Conservation (phyloP, 2,888 invertebrate species). For the Stramonita haemastoma region DNA sequence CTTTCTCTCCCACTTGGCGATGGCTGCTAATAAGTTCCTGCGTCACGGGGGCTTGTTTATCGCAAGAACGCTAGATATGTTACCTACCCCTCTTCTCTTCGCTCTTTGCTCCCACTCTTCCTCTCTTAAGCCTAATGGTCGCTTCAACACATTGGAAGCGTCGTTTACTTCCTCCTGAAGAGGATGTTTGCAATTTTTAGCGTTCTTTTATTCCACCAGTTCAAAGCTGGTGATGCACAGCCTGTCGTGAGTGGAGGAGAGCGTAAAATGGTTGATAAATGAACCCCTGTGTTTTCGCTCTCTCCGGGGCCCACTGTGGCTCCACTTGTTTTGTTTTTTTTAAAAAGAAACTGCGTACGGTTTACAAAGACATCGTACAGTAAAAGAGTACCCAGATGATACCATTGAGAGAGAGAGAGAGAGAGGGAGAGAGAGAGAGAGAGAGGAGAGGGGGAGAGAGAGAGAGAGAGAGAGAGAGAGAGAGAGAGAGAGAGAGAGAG, state of each 20-base stretch:
- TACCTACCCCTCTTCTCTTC: neutral
- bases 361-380: too few species aligned
- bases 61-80: conserved; percentile 1
- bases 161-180: conserved; percentile 6
- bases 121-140: neutral
- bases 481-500: neutral
- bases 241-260: neutral
- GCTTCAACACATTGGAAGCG: conserved; percentile 5
- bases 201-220: neutral
- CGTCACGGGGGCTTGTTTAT: neutral
- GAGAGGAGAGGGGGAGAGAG: neutral
- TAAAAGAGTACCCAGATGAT: too few species aligned
- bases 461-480: neutral
- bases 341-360: neutral
- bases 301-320: neutral
- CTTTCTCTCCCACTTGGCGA: neutral
- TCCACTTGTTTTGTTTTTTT: neutral
- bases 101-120: neutral
- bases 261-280: neutral
- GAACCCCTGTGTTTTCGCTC: neutral
- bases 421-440: neutral
- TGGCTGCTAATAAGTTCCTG: neutral
- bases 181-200: conserved; percentile 20
- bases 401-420: neutral
- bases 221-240: conserved; percentile 1